Base-by-base conservation (phyloP, 2,888 invertebrate genomes). In the Malthinus flaveolus region DNA sequence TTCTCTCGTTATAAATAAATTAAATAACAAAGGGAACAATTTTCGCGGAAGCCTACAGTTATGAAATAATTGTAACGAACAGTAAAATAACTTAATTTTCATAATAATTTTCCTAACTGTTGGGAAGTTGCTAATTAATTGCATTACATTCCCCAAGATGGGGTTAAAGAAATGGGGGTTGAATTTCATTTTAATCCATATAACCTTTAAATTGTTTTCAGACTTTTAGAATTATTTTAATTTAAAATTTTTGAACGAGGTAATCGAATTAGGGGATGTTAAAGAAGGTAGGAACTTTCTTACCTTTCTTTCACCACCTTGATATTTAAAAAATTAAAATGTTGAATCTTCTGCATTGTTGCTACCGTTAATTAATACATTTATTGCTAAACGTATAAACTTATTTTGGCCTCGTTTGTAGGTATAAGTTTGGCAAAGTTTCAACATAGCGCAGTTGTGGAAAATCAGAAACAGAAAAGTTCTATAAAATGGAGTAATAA, bases 81-180 rank as follows among this genome's bases (percentile, higher is more conserved):
- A 42, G 39, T 42, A 23, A 23, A 42, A 42, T 42, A 42, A 42
- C 15, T 42, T 42, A 42, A 42, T 42, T 42, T 42, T 42, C 39
- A 42, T 42, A 42, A 42, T 42, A 42, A 42, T 42, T 42, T 42
- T 42, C 39, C 23, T 42, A 23, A 42, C 39, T 42, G 39, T 13
- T 42, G 15, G 39, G 23, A 42, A 42, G 39, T 42, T 42, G 39
- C 23, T 42, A 42, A 42, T 42, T 42, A 42, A 42, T 42, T 42
- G 39, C 39, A 42, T 42, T 42, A 42, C 39, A 42, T 42, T 42
- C 39, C 15, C 23, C 39, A 42, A 42, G 39, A 42, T 42, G 39
- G 23, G 39, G 39, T 42, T 42, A 42, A 42, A 42, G 39, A 23
- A 23, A 23, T 42, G 23, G 39, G 39, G 39, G 13, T 12, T 15